A percentile compares a stretch with the other conserved stretches of the same genome.
Conservation (phyloP, 2,797 vertebrate genomes). For the Squalus acanthias region DNA sequence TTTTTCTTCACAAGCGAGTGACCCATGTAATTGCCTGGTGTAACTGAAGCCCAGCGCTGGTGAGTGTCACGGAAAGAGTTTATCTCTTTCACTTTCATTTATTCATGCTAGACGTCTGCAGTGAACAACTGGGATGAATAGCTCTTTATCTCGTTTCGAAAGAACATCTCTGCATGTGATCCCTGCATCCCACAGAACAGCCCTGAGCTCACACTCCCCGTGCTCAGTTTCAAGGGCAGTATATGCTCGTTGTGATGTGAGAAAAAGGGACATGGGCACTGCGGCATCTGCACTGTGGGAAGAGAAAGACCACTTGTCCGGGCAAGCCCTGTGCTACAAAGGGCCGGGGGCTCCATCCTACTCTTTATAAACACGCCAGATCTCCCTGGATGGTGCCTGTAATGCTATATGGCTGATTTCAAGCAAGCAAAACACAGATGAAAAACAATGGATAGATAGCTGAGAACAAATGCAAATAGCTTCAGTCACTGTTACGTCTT, state of each 20-base stretch:
- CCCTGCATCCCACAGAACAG: background rate
- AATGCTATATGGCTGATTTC: background rate
- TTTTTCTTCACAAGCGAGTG: background rate
- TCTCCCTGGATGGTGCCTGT: background rate
- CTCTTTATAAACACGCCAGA: background rate
- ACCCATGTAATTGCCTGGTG: background rate
- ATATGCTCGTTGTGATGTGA: background rate
- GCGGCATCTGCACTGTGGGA: background rate
- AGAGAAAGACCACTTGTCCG: background rate
- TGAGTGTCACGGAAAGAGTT: background rate
- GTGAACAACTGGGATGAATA: constrained; percentile 17
- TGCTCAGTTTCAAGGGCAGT: background rate
- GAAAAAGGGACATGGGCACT: background rate
- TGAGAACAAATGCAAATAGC: background rate
- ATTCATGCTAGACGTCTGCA: background rate
- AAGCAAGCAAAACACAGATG: background rate
- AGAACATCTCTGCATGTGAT: background rate
- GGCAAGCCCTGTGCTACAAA: background rate
- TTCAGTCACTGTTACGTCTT: background rate
- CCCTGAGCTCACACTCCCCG: background rate
- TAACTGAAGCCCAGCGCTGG: background rate
- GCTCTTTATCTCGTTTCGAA: background rate
- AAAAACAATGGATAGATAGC: background rate
- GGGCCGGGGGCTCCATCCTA: background rate
- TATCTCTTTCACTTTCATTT: background rate